Conservation (phyloP, 2,888 invertebrate species). For the Mellilla xanthometata region DNA sequence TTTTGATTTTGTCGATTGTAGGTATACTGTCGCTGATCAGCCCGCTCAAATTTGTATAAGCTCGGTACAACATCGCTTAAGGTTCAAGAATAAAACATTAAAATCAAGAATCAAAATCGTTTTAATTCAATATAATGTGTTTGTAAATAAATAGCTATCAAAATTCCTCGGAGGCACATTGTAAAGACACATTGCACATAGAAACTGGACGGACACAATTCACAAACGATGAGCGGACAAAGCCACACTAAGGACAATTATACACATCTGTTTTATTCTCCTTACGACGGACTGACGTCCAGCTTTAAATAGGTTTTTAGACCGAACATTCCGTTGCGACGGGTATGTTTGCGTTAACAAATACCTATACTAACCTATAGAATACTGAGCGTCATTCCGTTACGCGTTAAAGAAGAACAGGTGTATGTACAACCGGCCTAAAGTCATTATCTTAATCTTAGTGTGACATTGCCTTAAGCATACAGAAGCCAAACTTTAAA, state of each 20-base stretch:
- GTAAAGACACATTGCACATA: conserved; percentile 54
- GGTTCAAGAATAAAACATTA: conserved; percentile 5
- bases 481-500: too few relatives aligned
- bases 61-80: too few relatives aligned
- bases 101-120: conserved; percentile 13
- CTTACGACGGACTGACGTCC: not conserved
- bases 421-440: too few relatives aligned
- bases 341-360: too few relatives aligned
- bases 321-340: too few relatives aligned
- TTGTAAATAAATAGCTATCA: conserved; percentile 51
- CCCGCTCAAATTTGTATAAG: too few relatives aligned
- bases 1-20: too few relatives aligned
- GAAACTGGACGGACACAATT: conserved; percentile 67
- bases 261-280: not conserved
- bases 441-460: not conserved
- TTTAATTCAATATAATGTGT: conserved; percentile 25
- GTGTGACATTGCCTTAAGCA: not conserved
- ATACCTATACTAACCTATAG: too few relatives aligned
- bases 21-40: too few relatives aligned
- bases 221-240: conserved; percentile 49
- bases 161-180: conserved; percentile 47
- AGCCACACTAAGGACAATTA: not conserved
- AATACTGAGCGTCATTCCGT: too few relatives aligned
- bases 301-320: too few relatives aligned
- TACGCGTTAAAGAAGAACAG: too few relatives aligned